Evolutionary conservation across 2,888 invertebrate genomes (phyloP), one percentile per base, ranked within the genome.

Genomic region (Pollenia griseotomentosa): DNA sequence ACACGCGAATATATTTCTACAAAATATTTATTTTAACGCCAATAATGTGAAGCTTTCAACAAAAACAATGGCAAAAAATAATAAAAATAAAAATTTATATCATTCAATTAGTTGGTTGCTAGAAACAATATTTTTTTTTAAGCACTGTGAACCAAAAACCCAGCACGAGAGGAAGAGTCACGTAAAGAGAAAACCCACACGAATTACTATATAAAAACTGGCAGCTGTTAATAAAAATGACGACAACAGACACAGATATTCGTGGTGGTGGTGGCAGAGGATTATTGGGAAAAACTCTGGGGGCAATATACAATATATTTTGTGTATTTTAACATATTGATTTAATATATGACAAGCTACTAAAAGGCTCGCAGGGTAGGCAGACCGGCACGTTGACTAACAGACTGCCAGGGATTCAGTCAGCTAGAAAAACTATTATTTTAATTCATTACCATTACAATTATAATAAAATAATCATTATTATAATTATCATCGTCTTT

Each of bases 371-470:
- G 12, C 23, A 48, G 59, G 65, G 53, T 61, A 55, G 44, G 33
- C 42, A 23, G 51, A 51, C 9, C 14, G 63, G 51, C 12, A 33
- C 53, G 23, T 46, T 14, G 46, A 44, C 73, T 48, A 2, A 53
- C 53, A 19, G 70, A 6, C 16, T 48, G 46, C 40, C 44, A 16
- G 61, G 14, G 48, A 68, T 16, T 75, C 66, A 61, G 33, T 75
- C 48, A 78, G 73, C 16, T 63, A 81, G 80, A 70, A 81, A 77
- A 79, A 83, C 83, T 86, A 86, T 79, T 83, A 86, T 75, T 86
- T 86, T 75, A 80, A 86, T 86, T 86, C 86, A 83, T 86, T 86
- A 75, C 65, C 57, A 83, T 83, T 86, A 80, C 83, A 71, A 83
- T 83, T 86, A 83, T 83, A 86, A 82, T 82, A 82, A 86, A 75